Evolutionary conservation across 2,797 vertebrate species (phyloP), one percentile per base, ranked within the genome.

Genomic region (Anguilla marmorata): DNA sequence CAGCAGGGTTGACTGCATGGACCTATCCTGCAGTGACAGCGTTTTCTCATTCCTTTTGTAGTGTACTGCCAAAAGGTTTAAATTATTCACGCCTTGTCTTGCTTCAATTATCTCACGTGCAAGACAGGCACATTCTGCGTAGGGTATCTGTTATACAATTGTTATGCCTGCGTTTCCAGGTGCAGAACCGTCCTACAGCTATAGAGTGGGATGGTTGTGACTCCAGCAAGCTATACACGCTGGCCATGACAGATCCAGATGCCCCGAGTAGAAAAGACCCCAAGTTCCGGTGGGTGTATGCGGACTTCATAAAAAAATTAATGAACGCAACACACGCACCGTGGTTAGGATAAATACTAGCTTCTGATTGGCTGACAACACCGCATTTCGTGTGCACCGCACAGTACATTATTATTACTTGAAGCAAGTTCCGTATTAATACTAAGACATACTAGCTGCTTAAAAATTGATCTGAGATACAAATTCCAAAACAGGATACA

Each of bases 161-260:
- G n/a, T 1, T 37, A 50, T 88, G 80, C 56, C 9, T 82, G 19
- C 72, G 83, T 45, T 4, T 60, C 2, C 91, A 98, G 98, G 98
- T 98, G 87, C 97, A 97, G 94, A 93, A 94, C 74, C 93, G 96
- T 24, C 98, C 98, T 90, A 97, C 96, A 2, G 94, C 93, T 87
- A 91, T 99, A 2, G 93, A 96, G 3, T 99, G 98, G 98, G 95
- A 97, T 7, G 97, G 97, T 87, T 97, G 97, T 7, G 97, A 98
- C 91, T 6, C 96, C 3, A 91, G 91, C 82, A 99, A 99, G 91
- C 92, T 99, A 33, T 99, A 99, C 93, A 98, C 97, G 0, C 84
- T 99, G 94, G 97, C 95, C 52, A 88, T 99, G 86, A 99, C 98
- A 0, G 98, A 99, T 90, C 98, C 98, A 0, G 98, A 99, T 48